Conservation (phyloP, 2,113 vertebrate species). For the Onychorhynchus coronatus region DNA sequence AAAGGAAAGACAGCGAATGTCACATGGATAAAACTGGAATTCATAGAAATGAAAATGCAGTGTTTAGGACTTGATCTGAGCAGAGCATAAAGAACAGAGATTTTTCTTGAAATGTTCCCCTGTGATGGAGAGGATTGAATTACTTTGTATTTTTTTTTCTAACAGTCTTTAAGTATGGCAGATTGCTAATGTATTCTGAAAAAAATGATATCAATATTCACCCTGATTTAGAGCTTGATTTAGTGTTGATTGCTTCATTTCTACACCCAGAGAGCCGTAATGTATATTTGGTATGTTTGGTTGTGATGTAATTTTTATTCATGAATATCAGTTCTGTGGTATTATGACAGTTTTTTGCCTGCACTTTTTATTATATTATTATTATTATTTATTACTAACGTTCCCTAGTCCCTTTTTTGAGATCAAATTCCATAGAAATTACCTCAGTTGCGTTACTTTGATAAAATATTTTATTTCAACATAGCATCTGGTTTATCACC, state of each 20-base stretch:
- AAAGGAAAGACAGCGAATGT: not conserved
- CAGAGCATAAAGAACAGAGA: not conserved
- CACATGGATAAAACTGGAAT: not conserved
- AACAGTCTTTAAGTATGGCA: not conserved
- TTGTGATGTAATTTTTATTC: slow-evolving; percentile 9
- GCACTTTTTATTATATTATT: not conserved
- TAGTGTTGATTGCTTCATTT: slow-evolving; percentile 27
- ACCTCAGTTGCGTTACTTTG: not conserved
- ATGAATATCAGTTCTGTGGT: not conserved
- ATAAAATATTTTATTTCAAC: not conserved
- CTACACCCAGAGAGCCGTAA: not conserved
- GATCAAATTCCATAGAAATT: not conserved
- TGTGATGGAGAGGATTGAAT: not conserved
- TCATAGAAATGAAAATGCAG: not conserved
- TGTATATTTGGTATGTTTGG: not conserved
- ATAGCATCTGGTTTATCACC: slow-evolving; percentile 41
- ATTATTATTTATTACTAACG: slow-evolving; percentile 4
- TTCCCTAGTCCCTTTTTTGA: not conserved
- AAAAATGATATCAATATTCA: not conserved
- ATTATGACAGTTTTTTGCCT: not conserved
- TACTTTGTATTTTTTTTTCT: not conserved
- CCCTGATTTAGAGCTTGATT: slow-evolving; percentile 36
- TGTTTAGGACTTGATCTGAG: not conserved
- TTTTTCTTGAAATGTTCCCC: not conserved
- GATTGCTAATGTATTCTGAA: slow-evolving; percentile 10